These are phyloP conservation scores for Liopterus haemorrhoidalis DNA, from an alignment of 2,888 invertebrate genomes.

Conservation along the genomic window DNA sequence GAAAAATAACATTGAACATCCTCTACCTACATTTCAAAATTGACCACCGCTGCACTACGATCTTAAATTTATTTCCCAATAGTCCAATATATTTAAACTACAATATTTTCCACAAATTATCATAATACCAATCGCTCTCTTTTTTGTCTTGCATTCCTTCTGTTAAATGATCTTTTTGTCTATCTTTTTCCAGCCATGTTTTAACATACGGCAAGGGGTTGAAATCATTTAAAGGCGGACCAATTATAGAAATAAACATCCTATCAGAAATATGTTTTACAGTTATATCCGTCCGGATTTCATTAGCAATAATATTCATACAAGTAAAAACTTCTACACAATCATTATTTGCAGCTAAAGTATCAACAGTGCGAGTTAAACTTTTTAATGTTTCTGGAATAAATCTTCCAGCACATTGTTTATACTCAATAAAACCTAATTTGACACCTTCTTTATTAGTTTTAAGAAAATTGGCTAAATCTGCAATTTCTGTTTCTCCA, in stretches of 20 bases:
- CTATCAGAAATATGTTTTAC: not conserved
- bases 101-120: not conserved
- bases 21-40: no score
- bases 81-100: no score
- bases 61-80: no score
- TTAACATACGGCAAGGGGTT: not conserved
- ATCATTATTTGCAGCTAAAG: not conserved
- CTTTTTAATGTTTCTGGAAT: not conserved
- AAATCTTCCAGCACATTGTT: not conserved
- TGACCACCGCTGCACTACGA: no score
- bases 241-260: conserved; percentile 1
- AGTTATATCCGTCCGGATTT: not conserved
- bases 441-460: not conserved
- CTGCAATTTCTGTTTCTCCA: conserved; percentile 2
- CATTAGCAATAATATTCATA: conserved; percentile 2
- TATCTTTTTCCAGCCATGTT: not conserved
- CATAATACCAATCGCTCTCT: not conserved
- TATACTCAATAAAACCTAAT: not conserved
- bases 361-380: no score
- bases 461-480: not conserved
- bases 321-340: not conserved
- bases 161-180: not conserved
- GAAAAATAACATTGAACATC: no score
- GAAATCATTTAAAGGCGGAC: not conserved
- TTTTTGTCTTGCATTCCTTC: conserved; percentile 1